Evolutionary conservation across 2,888 invertebrate species (phyloP), one percentile per base, ranked within the genome.

Genomic region (Chymomyza fuscimana): DNA sequence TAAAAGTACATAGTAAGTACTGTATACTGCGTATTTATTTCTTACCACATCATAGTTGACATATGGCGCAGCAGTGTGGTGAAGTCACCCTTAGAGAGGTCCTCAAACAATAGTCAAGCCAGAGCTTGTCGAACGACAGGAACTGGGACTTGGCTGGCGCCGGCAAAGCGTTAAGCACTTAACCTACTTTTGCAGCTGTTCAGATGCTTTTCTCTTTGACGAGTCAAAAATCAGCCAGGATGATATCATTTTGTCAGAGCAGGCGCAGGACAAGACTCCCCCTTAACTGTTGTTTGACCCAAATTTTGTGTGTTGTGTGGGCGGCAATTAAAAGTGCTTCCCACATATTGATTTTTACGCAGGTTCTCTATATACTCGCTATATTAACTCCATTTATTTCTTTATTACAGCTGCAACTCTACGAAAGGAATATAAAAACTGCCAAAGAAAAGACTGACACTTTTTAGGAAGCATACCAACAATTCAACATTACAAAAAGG

Each of bases 371-470:
- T 52, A 52, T 12, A 4, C 25, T 51, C 9, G 15, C 16, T 51
- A 51, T 51, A 32, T 7, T 7, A 32, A 5, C 32, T 5, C 32
- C 22, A 54, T 54, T 54, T n/a, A 9, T 6, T 54, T 54, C 60
- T 68, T 72, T 54, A 62, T 72, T 79, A 67, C 70, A 79, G 79
- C 50, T 78, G 65, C 69, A 72, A 71, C 63, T 7, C 9, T 46
- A 25, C 62, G 59, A 52, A 15, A 51, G 25, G 56, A 59, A 70
- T 66, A 62, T 59, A 63, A 64, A 46, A 65, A 86, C 88, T 88
- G 85, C 86, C 88, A 85, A 80, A 77, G 65, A 75, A 73, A 75
- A 77, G 76, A 77, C 77, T 77, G 77, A 78, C 71, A 56, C 32
- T 54, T 62, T 65, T 64, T 59, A 60, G 65, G 61, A 32, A 58